These are phyloP conservation scores for Anoplolepis gracilipes DNA, from an alignment of 1,140 invertebrate genomes.

Conservation along the genomic window DNA sequence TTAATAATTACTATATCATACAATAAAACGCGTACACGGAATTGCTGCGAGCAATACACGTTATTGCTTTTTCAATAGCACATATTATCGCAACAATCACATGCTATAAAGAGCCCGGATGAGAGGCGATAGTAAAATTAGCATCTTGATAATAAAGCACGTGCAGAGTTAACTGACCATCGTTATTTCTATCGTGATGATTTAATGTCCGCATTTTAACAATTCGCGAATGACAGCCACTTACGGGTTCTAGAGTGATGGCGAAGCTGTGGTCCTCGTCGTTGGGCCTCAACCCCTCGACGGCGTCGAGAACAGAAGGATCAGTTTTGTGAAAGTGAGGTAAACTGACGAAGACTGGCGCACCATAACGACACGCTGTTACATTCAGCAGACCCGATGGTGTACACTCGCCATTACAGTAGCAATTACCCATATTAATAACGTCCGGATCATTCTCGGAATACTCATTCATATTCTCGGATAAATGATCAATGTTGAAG, in stretches of 20 bases:
- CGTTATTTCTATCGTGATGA: conserved; percentile 22
- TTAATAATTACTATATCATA: not conserved
- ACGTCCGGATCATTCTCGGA: conserved; percentile 83
- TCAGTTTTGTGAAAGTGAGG: conserved; percentile 91
- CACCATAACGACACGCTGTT: conserved; percentile 85
- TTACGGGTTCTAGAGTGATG: conserved; percentile 89
- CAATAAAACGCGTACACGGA: not conserved
- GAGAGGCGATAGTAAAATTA: conserved; percentile 47
- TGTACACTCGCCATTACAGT: conserved; percentile 89
- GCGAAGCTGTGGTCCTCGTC: conserved; percentile 87
- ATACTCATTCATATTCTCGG: conserved; percentile 38
- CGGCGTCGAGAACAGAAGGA: conserved; percentile 84
- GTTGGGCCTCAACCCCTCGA: conserved; percentile 88
- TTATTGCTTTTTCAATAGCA: conserved; percentile 44
- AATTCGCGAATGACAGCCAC: conserved; percentile 44
- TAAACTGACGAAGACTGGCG: conserved; percentile 89
- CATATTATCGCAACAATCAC: conserved; percentile 9
- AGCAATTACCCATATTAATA: conserved; percentile 89
- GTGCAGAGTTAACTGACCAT: conserved; percentile 1
- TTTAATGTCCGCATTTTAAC: not conserved
- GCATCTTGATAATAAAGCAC: conserved; percentile 8
- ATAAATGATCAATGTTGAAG: conserved; percentile 61
- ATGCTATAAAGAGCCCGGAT: conserved; percentile 16
- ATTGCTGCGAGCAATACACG: not conserved
- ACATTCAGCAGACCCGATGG: conserved; percentile 88